Evolutionary conservation across 64 coral and sea anemone species (phyloP).

Genomic region (Montipora capricornis): DNA sequence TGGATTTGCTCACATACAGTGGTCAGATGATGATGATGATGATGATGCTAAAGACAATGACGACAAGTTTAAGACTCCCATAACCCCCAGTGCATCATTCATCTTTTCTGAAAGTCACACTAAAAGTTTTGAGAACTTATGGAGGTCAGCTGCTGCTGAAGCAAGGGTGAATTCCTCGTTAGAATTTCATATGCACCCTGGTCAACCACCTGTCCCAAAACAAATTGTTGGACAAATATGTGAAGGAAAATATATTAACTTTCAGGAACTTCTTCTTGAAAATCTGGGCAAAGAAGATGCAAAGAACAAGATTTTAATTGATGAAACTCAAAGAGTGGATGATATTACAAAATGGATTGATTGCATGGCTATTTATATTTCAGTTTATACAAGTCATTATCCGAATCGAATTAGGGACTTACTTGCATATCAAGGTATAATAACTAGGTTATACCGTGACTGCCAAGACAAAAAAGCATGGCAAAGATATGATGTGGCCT

Average conservation of each 20-base stretch:
- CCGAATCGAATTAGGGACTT: constrained; percentile 76
- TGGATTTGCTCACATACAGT: constrained; percentile 1
- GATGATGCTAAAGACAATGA: constrained; percentile 63
- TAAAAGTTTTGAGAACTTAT: constrained; percentile 64
- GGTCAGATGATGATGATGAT: constrained; percentile 29
- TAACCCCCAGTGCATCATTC: constrained; percentile 56
- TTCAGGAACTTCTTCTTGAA: constrained; percentile 88
- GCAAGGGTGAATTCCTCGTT: neutral
- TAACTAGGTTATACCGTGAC: constrained; percentile 88
- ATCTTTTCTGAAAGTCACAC: constrained; percentile 74
- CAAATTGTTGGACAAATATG: constrained; percentile 79
- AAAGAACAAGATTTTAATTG: constrained; percentile 63
- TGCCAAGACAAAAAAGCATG: constrained; percentile 93
- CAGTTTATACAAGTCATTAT: constrained; percentile 68
- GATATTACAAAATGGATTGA: constrained; percentile 97
- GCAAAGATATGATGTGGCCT: constrained; percentile 98
- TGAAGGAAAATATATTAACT: constrained; percentile 85
- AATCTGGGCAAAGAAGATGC: constrained; percentile 65
- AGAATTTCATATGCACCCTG: constrained; percentile 66
- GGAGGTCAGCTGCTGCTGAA: constrained; percentile 36
- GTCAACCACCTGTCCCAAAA: constrained; percentile 73
- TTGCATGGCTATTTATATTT: constrained; percentile 93
- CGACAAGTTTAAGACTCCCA: constrained; percentile 69
- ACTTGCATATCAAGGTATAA: constrained; percentile 87
- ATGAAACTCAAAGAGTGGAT: constrained; percentile 85